Conservation (phyloP, 2,797 vertebrate species). For the Platyrinchus mystaceus region DNA sequence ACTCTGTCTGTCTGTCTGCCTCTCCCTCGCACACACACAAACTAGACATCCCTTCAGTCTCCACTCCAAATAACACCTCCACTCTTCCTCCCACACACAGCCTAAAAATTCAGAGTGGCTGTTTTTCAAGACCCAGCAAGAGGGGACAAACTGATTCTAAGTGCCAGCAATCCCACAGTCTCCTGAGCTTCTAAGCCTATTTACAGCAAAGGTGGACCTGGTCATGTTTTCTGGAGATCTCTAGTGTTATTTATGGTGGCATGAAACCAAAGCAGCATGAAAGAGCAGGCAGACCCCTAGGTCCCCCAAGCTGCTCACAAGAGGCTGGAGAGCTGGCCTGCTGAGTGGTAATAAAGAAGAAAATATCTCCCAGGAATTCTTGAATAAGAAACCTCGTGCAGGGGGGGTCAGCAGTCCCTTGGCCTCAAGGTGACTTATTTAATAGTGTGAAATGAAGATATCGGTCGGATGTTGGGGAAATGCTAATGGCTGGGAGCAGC, state of each 20-base stretch:
- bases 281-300: neutral
- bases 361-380: neutral
- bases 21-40: neutral
- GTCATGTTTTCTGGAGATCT: neutral
- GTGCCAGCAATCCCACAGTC: neutral
- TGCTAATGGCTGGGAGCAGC: slow-evolving; percentile 39
- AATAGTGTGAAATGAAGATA: slow-evolving; percentile 46
- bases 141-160: neutral
- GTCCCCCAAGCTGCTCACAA: neutral
- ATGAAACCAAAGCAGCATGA: neutral
- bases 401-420: slow-evolving; percentile 12
- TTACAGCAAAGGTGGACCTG: neutral
- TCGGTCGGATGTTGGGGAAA: slow-evolving; percentile 42
- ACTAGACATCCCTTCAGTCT: neutral
- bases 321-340: neutral
- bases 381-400: neutral
- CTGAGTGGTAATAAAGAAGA: neutral
- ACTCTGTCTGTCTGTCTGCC: neutral
- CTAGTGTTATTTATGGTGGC: neutral
- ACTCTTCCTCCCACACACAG: neutral
- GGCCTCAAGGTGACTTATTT: slow-evolving; percentile 45
- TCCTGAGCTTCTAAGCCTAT: neutral
- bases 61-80: neutral
- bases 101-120: neutral
- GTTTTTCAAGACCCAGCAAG: neutral